Evolutionary conservation across 2,113 vertebrate genomes (phyloP).

Genomic region (Mustela nigripes): DNA sequence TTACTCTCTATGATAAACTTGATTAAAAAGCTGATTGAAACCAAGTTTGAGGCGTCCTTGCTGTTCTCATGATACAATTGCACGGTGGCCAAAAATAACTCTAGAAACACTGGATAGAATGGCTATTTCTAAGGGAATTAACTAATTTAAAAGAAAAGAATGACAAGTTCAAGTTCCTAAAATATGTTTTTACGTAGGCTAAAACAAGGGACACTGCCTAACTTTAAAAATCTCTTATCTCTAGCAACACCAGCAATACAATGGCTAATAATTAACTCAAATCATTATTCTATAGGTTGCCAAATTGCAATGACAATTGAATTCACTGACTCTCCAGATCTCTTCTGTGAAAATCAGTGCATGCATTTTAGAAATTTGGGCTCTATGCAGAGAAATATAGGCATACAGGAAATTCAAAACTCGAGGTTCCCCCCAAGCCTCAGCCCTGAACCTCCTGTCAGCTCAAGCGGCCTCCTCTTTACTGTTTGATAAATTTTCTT

Average conservation of each 20-base stretch:
- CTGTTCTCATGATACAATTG: background rate
- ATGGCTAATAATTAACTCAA: background rate
- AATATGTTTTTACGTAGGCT: background rate
- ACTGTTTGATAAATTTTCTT: background rate
- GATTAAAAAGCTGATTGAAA: constrained; percentile 48
- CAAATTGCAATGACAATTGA: background rate
- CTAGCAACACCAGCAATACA: background rate
- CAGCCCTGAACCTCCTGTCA: background rate
- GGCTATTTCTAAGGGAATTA: background rate
- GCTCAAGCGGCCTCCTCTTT: background rate
- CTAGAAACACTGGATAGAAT: background rate
- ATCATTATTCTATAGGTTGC: background rate
- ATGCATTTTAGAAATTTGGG: background rate
- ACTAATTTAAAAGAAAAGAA: background rate
- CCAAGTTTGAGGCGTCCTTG: background rate
- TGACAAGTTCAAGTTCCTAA: background rate
- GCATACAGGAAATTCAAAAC: background rate
- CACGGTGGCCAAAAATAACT: background rate
- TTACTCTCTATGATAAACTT: constrained; percentile 30
- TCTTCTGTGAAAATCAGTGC: background rate
- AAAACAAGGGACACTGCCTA: background rate
- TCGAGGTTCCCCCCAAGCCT: background rate
- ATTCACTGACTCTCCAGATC: background rate
- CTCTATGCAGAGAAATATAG: background rate
- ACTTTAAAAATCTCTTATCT: background rate